Conservation (phyloP, 2,113 vertebrate species). For the Gavialis gangeticus region DNA sequence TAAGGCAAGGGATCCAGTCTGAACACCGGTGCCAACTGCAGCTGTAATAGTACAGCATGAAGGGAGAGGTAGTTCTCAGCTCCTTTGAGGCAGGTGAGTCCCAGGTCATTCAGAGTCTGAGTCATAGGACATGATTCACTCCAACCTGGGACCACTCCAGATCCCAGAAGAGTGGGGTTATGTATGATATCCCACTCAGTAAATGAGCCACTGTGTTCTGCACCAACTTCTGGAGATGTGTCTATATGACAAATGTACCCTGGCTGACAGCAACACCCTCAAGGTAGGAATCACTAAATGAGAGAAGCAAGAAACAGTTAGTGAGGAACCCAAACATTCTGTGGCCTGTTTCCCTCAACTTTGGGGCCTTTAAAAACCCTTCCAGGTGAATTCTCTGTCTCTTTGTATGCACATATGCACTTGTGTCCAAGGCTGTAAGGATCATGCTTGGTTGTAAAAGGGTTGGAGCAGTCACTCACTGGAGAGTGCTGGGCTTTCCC, state of each 20-base stretch:
- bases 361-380: background rate
- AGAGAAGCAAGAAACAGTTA: background rate
- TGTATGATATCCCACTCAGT: background rate
- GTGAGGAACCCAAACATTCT: background rate
- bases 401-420: background rate
- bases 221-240: background rate
- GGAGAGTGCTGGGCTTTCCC: background rate
- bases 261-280: too few species aligned
- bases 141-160: background rate
- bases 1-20: too few species aligned
- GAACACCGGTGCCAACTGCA: background rate
- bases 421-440: background rate
- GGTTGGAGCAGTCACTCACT: background rate
- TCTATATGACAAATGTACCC: too few species aligned
- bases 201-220: background rate
- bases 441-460: background rate
- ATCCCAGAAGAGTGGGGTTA: background rate
- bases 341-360: background rate
- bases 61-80: background rate
- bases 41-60: background rate
- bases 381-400: too few species aligned
- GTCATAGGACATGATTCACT: background rate
- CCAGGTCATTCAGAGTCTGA: background rate
- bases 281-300: background rate
- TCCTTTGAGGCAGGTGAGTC: background rate